phyloP scores from a whole-genome alignment of 1,140 invertebrate species.

The Trichonephila inaurata region DNA sequence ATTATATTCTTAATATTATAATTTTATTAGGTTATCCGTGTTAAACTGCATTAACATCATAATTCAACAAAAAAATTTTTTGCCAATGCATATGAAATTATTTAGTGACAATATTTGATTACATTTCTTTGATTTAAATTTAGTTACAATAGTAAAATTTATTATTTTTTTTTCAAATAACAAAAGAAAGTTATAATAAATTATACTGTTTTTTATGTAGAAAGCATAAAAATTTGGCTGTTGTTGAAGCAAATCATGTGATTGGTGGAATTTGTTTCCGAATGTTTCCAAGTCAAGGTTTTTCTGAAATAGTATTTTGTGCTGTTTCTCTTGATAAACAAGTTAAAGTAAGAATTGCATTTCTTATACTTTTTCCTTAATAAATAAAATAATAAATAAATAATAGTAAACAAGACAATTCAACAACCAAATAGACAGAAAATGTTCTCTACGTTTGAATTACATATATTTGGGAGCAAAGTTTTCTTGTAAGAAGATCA shows the following conservation, averaged over 20 bases:
- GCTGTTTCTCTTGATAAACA: constrained; percentile 98
- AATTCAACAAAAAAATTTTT: too few species aligned
- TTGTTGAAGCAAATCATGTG: constrained; percentile 94
- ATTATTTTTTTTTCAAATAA: background rate
- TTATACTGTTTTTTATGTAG: constrained; percentile 81
- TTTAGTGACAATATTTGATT: too few species aligned
- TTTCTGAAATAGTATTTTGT: constrained; percentile 99
- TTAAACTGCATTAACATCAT: too few species aligned
- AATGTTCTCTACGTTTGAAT: too few species aligned
- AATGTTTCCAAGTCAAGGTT: constrained; percentile 95
- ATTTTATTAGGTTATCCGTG: too few species aligned
- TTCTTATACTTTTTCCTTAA: too few species aligned
- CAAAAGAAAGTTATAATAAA: background rate
- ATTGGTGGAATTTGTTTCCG: constrained; percentile 99
- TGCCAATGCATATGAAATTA: background rate
- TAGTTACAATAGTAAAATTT: background rate
- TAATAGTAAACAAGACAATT: too few species aligned
- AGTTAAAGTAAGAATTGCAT: constrained; percentile 83
- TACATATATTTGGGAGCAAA: too few species aligned
- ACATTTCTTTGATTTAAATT: background rate
- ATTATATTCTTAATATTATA: too few species aligned
- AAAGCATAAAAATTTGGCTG: constrained; percentile 95
- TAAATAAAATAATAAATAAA: too few species aligned
- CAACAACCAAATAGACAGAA: too few species aligned
- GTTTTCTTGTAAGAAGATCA: too few species aligned